Evolutionary conservation across 2,888 invertebrate species (phyloP), one percentile per base, ranked within the genome.

Genomic region (Erpobdella octoculata): DNA sequence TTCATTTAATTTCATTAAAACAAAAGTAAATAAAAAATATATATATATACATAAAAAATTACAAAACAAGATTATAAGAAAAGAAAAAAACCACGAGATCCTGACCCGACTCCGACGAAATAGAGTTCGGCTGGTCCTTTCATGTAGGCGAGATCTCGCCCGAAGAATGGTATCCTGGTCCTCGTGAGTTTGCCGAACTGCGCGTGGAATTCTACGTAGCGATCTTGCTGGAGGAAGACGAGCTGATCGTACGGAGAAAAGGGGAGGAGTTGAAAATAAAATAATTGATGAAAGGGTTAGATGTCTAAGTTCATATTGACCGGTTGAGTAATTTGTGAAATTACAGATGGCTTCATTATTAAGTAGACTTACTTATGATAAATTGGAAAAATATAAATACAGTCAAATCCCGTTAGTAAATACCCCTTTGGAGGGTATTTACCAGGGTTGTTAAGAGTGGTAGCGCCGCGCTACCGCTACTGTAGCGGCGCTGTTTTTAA

Each of bases 131-230:
- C 93, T 1, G 90, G 89, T 15, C 91, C 89, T 78, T 87, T 87
- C 83, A 95, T 92, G 80, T 92, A 95, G 76, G 90, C 88, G 85
- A 98, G 88, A 81, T 97, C 97, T 76, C 95, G 87, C 0, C 98
- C 97, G 86, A 92, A 94, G 79, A 92, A 89, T 15, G 98, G 98
- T 78, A 98, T 92, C 78, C 98, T 85, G 31, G 94, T 86, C 73
- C 92, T 87, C 81, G 91, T 91, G 82, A 95, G 93, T 62, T 92
- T 87, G 0, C 98, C 98, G 83, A 91, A 90, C 59, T 91, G 92
- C 33, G 91, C 90, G 85, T 99, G 98, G 80, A 99, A 91, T 85
- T 98, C 98, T 12, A 99, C 86, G 83, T 90, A 93, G 58, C 98
- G 88, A 82, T 94, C 92, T 80, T 88, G 89, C 85, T 94, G 92